Base-by-base conservation (phyloP, 2,797 vertebrate genomes). In the Sebastes elongatus region DNA sequence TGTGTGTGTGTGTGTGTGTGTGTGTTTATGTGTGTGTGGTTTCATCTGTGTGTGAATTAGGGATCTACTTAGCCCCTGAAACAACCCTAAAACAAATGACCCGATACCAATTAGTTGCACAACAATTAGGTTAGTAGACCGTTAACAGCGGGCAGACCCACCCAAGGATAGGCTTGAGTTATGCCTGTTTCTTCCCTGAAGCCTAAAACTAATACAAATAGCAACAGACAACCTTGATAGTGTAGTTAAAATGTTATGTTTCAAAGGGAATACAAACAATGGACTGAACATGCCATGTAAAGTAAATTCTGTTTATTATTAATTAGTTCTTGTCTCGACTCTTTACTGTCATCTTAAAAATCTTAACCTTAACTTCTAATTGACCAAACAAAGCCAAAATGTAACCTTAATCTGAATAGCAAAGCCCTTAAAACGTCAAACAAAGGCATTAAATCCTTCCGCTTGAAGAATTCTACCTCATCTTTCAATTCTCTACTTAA, bases 121-220 rank as follows among this genome's bases (percentile, higher is more conserved):
- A 80, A 85, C 83, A 89, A 93, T 94, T 91, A 85, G 81, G 81
- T 86, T 81, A 88, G 88, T 70, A 55, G 86, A 92, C 74, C 64
- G 8, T 85, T 90, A 71, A 90, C 14, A 81, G 80, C 59, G 53
- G 71, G 76, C 59, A 61, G 83, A 83, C 77, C 74, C 84, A 28
- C 65, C 84, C 81, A 77, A 67, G 79, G 76, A 88, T 80, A 74
- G 46, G 68, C 74, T 52, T 2, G 13, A 82, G 62, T 80, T 65
- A 76, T 23, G 42, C 16, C 63, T 1, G 30, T 64, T 78, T 30
- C 55, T 60, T 72, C 62, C 20, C 69, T 66, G 14, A 62, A 68
- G 27, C 55, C 25, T 32, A 20, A 57, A 62, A 65, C 70, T 27
- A 49, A 52, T 6, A 69, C 72, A 55, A 81, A 62, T 14, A 68